A percentile compares a stretch with the other conserved stretches of the same genome.
These are phyloP conservation scores for Drosophila neonasuta DNA, from an alignment of 2,888 invertebrate genomes.

Conservation along the genomic window DNA sequence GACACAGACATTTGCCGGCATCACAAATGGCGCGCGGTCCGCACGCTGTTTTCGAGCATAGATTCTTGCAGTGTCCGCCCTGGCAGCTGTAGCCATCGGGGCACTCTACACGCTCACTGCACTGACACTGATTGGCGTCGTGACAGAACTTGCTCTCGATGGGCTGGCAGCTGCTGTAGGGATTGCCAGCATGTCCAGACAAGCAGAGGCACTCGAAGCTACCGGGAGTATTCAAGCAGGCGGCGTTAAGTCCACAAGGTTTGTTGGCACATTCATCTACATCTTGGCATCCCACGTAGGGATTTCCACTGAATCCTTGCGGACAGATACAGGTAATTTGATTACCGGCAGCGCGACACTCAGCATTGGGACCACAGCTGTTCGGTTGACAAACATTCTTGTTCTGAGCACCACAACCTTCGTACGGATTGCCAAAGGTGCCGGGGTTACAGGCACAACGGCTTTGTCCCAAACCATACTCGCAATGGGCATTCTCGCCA, in stretches of 20 bases:
- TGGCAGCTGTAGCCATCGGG: constrained; percentile 90
- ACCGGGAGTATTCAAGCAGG: constrained; percentile 94
- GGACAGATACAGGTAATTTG: constrained; percentile 92
- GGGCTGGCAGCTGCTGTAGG: constrained; percentile 90
- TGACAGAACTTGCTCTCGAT: constrained; percentile 87
- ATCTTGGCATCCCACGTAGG: constrained; percentile 92
- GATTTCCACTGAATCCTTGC: constrained; percentile 92
- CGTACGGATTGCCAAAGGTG: constrained; percentile 93
- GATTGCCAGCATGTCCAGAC: constrained; percentile 92
- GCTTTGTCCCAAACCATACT: constrained; percentile 88
- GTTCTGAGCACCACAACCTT: constrained; percentile 88
- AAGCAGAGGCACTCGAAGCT: constrained; percentile 95
- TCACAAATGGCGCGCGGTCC: constrained; percentile 92
- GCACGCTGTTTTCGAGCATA: constrained; percentile 89
- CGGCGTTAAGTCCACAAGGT: constrained; percentile 92
- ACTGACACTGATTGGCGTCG: constrained; percentile 87
- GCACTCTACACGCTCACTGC: constrained; percentile 88
- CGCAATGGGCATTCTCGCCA: constrained; percentile 92
- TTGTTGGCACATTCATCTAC: constrained; percentile 91
- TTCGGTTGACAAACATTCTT: constrained; percentile 88
- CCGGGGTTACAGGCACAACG: constrained; percentile 93
- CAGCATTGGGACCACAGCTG: constrained; percentile 90
- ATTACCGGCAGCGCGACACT: constrained; percentile 89
- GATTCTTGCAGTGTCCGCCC: constrained; percentile 88
- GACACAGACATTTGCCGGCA: constrained; percentile 90